Evolutionary conservation across 2,113 vertebrate species (phyloP).

Genomic region (Recurvirostra avosetta): DNA sequence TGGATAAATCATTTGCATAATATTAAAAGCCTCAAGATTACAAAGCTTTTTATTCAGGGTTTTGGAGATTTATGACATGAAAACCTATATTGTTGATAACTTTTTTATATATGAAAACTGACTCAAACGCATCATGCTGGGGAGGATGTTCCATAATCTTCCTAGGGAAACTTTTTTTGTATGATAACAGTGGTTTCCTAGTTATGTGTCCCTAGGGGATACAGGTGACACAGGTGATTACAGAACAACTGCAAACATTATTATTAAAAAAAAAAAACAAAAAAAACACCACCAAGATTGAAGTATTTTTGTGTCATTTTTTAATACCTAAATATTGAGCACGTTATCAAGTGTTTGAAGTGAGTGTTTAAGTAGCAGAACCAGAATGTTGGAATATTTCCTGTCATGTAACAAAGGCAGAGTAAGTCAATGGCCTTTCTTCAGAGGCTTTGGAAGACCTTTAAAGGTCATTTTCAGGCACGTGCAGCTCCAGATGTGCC

Average conservation of each 20-base stretch:
- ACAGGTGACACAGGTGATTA: no score
- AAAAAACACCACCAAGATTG: fast-evolving
- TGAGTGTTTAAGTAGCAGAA: neutral
- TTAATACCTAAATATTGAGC: neutral
- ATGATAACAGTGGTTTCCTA: neutral
- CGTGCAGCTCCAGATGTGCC: neutral
- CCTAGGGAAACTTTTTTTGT: neutral
- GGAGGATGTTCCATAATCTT: neutral
- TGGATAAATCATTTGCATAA: neutral
- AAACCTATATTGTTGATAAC: neutral
- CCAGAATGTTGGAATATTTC: neutral
- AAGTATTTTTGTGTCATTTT: neutral
- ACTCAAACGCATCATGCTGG: neutral
- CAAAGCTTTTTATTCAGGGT: neutral
- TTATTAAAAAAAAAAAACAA: neutral
- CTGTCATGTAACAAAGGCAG: neutral
- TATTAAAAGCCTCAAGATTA: neutral
- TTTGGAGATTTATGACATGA: neutral
- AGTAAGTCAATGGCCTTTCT: neutral
- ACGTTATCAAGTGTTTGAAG: neutral
- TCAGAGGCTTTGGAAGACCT: neutral
- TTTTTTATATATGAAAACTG: neutral
- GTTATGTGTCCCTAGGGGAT: neutral
- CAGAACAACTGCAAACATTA: neutral
- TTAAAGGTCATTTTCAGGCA: neutral